A percentile compares a stretch with the other conserved stretches of the same genome.
These are phyloP conservation scores for Spodoptera picta DNA, from an alignment of 2,888 invertebrate species.

Conservation along the genomic window DNA sequence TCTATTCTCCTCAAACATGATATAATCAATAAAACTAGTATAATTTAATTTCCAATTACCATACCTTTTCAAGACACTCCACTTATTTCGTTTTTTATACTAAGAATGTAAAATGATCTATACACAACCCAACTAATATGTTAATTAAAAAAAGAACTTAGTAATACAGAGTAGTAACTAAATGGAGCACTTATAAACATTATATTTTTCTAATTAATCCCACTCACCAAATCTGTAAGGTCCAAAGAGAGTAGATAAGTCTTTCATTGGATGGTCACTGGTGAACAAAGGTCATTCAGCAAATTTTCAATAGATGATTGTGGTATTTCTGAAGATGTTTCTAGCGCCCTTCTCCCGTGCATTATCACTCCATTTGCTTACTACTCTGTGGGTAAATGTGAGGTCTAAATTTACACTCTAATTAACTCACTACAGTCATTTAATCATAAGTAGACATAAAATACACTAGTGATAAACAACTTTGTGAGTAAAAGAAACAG, in stretches of 20 bases:
- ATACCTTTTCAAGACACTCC: too few species aligned
- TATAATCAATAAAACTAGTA: too few species aligned
- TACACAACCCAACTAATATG: too few species aligned
- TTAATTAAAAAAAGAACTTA: too few species aligned
- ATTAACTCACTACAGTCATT: slow-evolving; percentile 30
- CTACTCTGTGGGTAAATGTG: slow-evolving; percentile 52
- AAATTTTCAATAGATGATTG: slow-evolving; percentile 30
- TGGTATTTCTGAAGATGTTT: slow-evolving; percentile 32
- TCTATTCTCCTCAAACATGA: too few species aligned
- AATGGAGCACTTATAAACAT: slow-evolving; percentile 36
- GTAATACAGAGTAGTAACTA: slow-evolving; percentile 42
- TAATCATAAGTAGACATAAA: slow-evolving; percentile 14
- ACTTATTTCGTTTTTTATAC: too few species aligned
- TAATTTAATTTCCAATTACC: too few species aligned
- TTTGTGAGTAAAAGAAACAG: slow-evolving; percentile 9
- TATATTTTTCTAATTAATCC: slow-evolving; percentile 28
- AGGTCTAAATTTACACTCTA: slow-evolving; percentile 41
- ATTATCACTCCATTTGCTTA: slow-evolving; percentile 53
- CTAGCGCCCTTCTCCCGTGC: slow-evolving; percentile 40
- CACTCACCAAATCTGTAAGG: slow-evolving; percentile 51
- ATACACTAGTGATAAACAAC: slow-evolving; percentile 1
- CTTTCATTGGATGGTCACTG: slow-evolving; percentile 43
- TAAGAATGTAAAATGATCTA: too few species aligned
- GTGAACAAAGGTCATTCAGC: slow-evolving; percentile 28
- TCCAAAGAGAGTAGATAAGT: slow-evolving; percentile 29